phyloP scores from a whole-genome alignment of 2,113 vertebrate species.

The Bungarus multicinctus region DNA sequence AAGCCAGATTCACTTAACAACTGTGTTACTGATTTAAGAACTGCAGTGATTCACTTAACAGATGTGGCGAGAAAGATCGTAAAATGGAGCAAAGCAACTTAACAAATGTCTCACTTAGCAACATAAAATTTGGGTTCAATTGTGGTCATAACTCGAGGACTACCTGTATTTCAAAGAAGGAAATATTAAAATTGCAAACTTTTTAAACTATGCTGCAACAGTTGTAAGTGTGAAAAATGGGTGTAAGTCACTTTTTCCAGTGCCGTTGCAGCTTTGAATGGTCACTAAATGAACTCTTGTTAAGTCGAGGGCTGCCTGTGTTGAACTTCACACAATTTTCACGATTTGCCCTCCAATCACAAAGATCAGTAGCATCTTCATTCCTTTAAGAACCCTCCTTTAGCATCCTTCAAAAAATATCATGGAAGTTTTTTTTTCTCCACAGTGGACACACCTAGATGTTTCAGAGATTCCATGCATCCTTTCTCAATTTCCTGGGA shows the following conservation, averaged over 20 bases:
- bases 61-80: too few relatives aligned
- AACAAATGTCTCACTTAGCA: neutral
- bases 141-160: neutral
- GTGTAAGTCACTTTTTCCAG: neutral
- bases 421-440: neutral
- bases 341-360: neutral
- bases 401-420: neutral
- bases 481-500: neutral
- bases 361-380: neutral
- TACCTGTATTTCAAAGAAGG: neutral
- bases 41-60: too few relatives aligned
- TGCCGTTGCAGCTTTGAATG: neutral
- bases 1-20: too few relatives aligned
- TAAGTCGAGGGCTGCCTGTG: too few relatives aligned
- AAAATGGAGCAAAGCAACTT: too few relatives aligned
- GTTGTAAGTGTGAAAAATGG: neutral
- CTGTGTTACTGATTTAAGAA: too few relatives aligned
- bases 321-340: neutral
- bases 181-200: neutral
- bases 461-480: neutral
- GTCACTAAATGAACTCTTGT: neutral
- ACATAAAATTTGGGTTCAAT: neutral
- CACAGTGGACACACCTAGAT: neutral
- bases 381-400: neutral
- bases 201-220: neutral